Evolutionary conservation across 2,888 invertebrate species (phyloP).

Genomic region (Melipona bicolor): DNA sequence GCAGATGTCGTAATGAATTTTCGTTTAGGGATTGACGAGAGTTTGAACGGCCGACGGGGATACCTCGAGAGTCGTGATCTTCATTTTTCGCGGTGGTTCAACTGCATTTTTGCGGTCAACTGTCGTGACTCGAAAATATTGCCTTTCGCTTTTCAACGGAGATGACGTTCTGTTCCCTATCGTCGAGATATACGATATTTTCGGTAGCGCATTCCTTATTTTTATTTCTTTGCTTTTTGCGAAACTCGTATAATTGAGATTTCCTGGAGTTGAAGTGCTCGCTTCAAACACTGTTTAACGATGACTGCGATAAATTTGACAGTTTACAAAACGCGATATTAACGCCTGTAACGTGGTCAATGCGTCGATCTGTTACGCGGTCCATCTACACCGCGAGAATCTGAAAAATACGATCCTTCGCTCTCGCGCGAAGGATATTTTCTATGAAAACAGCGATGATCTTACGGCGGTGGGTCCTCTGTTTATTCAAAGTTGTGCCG

Average conservation of each 20-base stretch:
- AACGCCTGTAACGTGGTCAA: background rate
- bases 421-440: background rate
- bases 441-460: conserved; percentile 4
- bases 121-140: background rate
- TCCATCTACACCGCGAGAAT: background rate
- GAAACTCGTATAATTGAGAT: background rate
- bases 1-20: conserved; percentile 26
- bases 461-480: background rate
- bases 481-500: conserved; percentile 5
- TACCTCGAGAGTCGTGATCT: background rate
- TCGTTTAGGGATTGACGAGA: background rate
- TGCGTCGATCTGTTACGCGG: background rate
- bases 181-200: background rate
- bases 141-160: background rate
- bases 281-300: background rate
- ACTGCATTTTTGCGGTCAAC: background rate
- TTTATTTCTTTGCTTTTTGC: background rate
- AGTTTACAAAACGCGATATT: background rate
- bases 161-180: background rate
- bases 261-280: too few relatives aligned
- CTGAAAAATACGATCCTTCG: background rate
- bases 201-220: fast-evolving
- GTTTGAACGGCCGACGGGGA: background rate
- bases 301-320: background rate
- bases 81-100: background rate